Base-by-base conservation (phyloP, 2,113 vertebrate genomes). In the Hiodon alosoides region DNA sequence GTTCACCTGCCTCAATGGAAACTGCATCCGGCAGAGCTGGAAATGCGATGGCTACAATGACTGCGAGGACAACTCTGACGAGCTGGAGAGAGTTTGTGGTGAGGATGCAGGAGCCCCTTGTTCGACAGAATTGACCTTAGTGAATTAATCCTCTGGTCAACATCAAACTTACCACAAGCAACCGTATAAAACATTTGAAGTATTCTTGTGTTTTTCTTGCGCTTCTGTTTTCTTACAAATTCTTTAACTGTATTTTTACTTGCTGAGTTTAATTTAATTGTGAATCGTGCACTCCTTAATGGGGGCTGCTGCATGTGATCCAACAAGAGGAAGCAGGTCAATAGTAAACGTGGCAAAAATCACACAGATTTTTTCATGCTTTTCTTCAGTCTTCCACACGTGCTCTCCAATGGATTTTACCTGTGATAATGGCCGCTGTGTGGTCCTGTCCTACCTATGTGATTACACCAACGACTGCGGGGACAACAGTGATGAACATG, bases 381-480 rank as follows among this genome's bases (percentile, higher is more conserved):
- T 13, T 61, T 2, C 4, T 76, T 3, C 80, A 98, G 96, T 94
- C 31, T 96, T 95, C 87, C 96, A 97, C 81, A 96, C 93, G 50
- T 98, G 96, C 78, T 89, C 81, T 61, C 78, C 92, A 0, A 89
- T 83, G 66, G 89, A 93, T 77, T 98, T 96, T 82, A 96, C 95
- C 50, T 98, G 96, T 62, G 88, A 87, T 81, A 97, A 93, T 0
- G 94, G 96, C 4, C 91, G 91, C 6, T 98, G 96, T 0, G 80
- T 96, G 2, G 90, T 80, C 0, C 87, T 96, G 9, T 71, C 78
- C 73, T 95, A 94, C 70, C 86, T 85, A 62, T 98, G 96, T 2
- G 94, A 98, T 83, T 92, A 94, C 88, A 92, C 91, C 31, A 85
- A 98, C 0, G 95, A 98, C 87, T 98, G 96, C 62, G 93, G 92